Conservation (phyloP, 2,888 invertebrate genomes). For the Imbricaverruca yamaguchii region DNA sequence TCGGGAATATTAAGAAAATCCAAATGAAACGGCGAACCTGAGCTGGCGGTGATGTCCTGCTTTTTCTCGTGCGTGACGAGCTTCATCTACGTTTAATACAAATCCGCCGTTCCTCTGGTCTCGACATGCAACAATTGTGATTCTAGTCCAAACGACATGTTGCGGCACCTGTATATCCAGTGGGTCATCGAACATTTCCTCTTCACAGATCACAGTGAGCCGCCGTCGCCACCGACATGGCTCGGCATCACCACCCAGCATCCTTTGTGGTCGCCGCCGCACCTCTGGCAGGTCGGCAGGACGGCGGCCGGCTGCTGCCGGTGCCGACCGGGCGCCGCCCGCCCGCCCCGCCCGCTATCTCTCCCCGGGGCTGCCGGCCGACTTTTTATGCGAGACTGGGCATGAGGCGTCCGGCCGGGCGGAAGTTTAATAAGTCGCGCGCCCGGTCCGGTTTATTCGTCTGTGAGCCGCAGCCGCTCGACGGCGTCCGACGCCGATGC, state of each 20-base stretch:
- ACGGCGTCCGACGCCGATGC: not conserved
- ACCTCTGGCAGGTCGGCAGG: too few species aligned
- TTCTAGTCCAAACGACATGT: not conserved
- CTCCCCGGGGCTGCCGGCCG: not conserved
- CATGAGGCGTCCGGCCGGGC: constrained; percentile 9
- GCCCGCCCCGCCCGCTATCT: not conserved
- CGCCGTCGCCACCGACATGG: too few species aligned
- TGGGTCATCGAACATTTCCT: not conserved
- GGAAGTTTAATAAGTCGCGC: constrained; percentile 21
- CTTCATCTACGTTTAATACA: too few species aligned
- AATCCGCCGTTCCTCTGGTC: not conserved
- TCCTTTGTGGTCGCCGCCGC: too few species aligned
- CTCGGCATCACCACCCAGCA: too few species aligned
- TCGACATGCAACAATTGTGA: not conserved
- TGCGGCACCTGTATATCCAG: not conserved
- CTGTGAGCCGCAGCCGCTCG: not conserved
- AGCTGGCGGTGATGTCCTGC: not conserved
- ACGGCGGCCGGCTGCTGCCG: too few species aligned
- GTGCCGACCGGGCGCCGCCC: not conserved
- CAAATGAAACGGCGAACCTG: not conserved
- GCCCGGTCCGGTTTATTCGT: constrained; percentile 9
- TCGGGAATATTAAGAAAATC: not conserved
- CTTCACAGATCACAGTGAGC: too few species aligned
- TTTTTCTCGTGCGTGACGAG: not conserved
- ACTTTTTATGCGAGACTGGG: constrained; percentile 19